These are phyloP conservation scores for Pristionchus entomophagus DNA, from an alignment of 2,888 invertebrate genomes.

Conservation along the genomic window DNA sequence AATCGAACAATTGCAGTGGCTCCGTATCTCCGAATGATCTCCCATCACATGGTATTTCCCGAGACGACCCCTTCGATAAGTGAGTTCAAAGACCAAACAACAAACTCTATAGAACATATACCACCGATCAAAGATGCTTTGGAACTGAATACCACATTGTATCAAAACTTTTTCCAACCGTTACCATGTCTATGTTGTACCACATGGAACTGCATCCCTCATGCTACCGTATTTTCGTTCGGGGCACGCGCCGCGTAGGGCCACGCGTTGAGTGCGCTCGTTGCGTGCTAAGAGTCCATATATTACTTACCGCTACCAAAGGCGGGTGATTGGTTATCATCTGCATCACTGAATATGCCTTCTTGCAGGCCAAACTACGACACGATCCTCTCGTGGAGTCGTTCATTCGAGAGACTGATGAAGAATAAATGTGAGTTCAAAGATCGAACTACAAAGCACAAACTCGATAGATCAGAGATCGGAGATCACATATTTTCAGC, in stretches of 20 bases:
- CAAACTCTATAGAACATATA: no score
- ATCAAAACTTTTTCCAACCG: no score
- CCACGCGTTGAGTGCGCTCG: no score
- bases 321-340: no score
- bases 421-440: conserved; percentile 66
- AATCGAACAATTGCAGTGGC: conserved; percentile 23
- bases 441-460: not conserved
- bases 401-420: conserved; percentile 76
- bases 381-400: conserved; percentile 73
- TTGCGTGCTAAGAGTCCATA: no score
- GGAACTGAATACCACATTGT: no score
- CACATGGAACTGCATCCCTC: no score
- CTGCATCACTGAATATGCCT: not conserved
- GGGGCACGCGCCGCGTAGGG: no score
- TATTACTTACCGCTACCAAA: no score
- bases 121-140: no score
- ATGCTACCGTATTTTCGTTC: no score
- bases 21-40: conserved; percentile 26
- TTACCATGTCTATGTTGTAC: no score
- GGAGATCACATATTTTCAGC: conserved; percentile 79
- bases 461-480: not conserved
- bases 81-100: not conserved
- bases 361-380: conserved; percentile 68
- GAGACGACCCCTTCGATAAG: conserved; percentile 41
- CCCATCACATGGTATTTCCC: not conserved